Base-by-base conservation (phyloP, 1,140 invertebrate genomes). In the Eupeodes corollae region DNA sequence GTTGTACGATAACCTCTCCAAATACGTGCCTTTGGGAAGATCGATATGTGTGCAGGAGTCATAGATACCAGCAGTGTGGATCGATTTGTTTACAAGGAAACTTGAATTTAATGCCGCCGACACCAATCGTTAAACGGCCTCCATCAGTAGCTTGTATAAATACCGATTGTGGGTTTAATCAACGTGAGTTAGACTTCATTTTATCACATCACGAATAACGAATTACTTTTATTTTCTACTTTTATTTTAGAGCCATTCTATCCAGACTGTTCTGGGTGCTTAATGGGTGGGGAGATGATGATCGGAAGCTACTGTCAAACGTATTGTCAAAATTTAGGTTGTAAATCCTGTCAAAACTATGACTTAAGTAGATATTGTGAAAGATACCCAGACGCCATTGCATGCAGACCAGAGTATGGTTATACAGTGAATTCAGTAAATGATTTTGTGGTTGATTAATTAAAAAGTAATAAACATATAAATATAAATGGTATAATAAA, bases 231-330 rank as follows among this genome's bases (percentile, higher is more conserved):
- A 11, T 16, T 35, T 14, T 12, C 44, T n/a, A 12, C 0, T 26
- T 34, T 15, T 35, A 1, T 10, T 45, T 10, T 10, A 26, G 21
- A 26, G 0, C 6, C 34, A 58, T 56, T 55, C 21, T 41, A 42
- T 30, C 49, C 58, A 11, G 61, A 63, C 32, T 63, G 61, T 44
- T 63, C 61, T 10, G 58, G 61, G 14, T 63, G 61, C 47, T 46
- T 51, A 0, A 3, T 5, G 6, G 48, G 54, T 11, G 2, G 35
- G 13, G 21, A 42, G 19, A 5, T 18, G n/a, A 21, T 40, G 19
- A 63, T 58, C 18, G 59, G 61, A 10, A 32, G 49, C n/a, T 63
- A 63, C 33, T 63, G 61, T 38, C 59, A 58, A 30, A 49, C 42
- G 3, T 63, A 56, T 33, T 50, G 39, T 1, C 63, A 61, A 43